Percentiles rank a stretch among this genome's conserved stretches.
phyloP scores from a whole-genome alignment of 1,140 invertebrate species.

The Aphelenchoides fujianensis region DNA sequence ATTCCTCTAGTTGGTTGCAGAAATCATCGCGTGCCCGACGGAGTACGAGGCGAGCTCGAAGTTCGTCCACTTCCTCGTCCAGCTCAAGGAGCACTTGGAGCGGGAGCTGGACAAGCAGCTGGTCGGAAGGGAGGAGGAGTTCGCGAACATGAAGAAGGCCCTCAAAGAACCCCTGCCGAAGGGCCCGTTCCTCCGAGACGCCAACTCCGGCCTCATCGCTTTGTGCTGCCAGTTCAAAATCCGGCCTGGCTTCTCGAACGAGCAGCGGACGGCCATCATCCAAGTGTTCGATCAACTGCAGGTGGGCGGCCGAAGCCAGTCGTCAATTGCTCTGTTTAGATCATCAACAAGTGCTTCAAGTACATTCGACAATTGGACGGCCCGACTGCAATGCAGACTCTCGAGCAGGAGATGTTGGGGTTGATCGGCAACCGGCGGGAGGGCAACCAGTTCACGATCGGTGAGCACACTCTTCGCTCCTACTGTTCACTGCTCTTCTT shows the following conservation, averaged over 20 bases:
- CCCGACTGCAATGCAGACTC: not conserved
- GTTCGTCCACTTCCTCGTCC: not conserved
- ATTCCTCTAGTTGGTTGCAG: too few species aligned
- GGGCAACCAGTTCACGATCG: not conserved
- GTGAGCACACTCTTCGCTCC: too few species aligned
- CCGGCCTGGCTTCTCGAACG: not conserved
- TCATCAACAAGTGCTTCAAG: not conserved
- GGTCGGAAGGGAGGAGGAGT: slow-evolving; percentile 27
- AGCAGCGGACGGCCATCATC: not conserved
- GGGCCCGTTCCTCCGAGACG: not conserved
- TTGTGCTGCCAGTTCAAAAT: not conserved
- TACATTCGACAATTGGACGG: not conserved
- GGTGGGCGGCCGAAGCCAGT: not conserved
- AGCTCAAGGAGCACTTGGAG: not conserved
- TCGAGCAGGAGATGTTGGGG: not conserved
- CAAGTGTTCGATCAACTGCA: not conserved
- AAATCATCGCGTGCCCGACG: too few species aligned
- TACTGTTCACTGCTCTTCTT: too few species aligned
- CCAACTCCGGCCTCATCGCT: not conserved
- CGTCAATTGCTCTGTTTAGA: not conserved
- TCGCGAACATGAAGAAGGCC: slow-evolving; percentile 12
- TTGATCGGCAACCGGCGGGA: not conserved
- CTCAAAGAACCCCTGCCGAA: slow-evolving; percentile 11
- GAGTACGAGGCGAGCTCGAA: slow-evolving; percentile 11
- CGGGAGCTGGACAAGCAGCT: slow-evolving; percentile 9